Evolutionary conservation across 2,797 vertebrate species (phyloP).

Genomic region (Cyclopterus lumpus): DNA sequence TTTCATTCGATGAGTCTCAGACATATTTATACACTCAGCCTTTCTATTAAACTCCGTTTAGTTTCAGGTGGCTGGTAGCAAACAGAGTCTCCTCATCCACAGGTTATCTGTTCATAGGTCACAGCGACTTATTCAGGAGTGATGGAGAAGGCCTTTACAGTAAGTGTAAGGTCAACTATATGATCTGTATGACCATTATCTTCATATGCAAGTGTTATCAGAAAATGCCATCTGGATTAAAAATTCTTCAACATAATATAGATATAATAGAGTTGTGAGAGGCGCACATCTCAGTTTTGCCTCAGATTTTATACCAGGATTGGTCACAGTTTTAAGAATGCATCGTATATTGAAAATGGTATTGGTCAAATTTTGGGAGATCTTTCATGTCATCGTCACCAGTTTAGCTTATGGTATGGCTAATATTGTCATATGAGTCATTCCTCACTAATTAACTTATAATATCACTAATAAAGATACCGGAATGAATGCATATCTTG

Average conservation of each 20-base stretch:
- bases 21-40: neutral
- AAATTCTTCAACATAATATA: neutral
- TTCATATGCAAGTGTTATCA: neutral
- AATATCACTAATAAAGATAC: too few relatives aligned
- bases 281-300: too few relatives aligned
- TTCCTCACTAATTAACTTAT: too few relatives aligned
- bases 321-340: too few relatives aligned
- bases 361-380: too few relatives aligned
- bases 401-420: too few relatives aligned
- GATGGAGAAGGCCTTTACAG: neutral
- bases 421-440: too few relatives aligned
- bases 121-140: neutral
- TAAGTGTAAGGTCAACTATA: neutral
- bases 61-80: constrained; percentile 15
- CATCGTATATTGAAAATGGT: too few relatives aligned
- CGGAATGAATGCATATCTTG: too few relatives aligned
- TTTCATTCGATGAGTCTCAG: constrained; percentile 3
- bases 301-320: too few relatives aligned
- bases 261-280: neutral
- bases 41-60: neutral
- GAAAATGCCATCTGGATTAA: neutral
- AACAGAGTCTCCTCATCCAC: neutral
- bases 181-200: neutral
- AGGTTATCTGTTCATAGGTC: neutral
- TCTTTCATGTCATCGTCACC: too few relatives aligned